Evolutionary conservation across 2,888 invertebrate genomes (phyloP), one percentile per base, ranked within the genome.

Genomic region (Eupithecia exiguata): DNA sequence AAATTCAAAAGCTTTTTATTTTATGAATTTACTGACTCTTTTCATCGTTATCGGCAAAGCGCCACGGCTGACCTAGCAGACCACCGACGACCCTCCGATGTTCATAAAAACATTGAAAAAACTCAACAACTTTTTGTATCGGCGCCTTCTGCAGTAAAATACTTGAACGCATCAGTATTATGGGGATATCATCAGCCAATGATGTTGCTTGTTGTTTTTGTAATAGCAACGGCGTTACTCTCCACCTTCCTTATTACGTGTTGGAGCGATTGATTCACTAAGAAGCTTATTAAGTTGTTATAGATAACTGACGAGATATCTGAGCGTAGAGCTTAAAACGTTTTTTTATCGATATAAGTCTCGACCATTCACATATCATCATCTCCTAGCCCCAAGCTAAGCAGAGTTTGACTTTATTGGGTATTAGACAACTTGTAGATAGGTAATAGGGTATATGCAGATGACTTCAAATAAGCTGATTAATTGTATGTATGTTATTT

Each of bases 191-290:
- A 69, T 62, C 35, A 70, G 62, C 84, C 84, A 84, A 84, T 86
- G 83, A 84, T 82, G 82, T 84, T 79, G 77, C 80, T 80, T 81
- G 78, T 76, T 78, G 81, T 80, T 75, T 72, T 65, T 82, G 82
- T 81, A 81, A 79, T 80, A 82, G 83, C 85, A 87, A 87, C 70
- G 70, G 69, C 30, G 74, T 65, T 62, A 70, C 67, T 25, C 21
- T 36, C 62, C 74, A 67, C 72, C 71, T 70, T 69, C 69, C 68
- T 65, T 71, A 74, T 65, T 69, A 74, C 70, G 70, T 74, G 63
- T 53, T 53, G 49, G 21, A 21, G 21, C 49, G 49, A 53, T 53
- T 53, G 49, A 21, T 46, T n/a, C 49, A 53, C 10, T 53, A 21
- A 49, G 49, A 18, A 62, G 18, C 35, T 35, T 30, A 35, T 35